A percentile compares a stretch with the other conserved stretches of the same genome.
These are phyloP conservation scores for Urocyon cinereoargenteus DNA, from an alignment of 2,797 vertebrate genomes.

Conservation along the genomic window DNA sequence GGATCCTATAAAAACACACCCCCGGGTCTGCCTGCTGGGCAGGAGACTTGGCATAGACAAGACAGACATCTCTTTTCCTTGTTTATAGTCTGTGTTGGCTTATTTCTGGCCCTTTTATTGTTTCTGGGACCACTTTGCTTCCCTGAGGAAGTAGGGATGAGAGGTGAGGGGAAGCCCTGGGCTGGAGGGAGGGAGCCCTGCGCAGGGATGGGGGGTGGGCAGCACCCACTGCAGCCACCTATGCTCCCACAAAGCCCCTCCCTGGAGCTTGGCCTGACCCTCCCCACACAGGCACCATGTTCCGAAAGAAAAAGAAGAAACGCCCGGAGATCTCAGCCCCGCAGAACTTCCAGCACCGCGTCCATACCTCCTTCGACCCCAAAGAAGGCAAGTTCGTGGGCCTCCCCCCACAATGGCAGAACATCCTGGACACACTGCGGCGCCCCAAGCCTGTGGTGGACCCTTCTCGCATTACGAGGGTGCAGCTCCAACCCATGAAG, in stretches of 20 bases:
- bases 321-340: conserved; percentile 98
- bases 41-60: background rate
- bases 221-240: background rate
- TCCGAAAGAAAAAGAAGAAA: conserved; percentile 99
- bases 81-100: conserved; percentile 36
- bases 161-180: background rate
- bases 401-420: conserved; percentile 98
- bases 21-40: conserved; percentile 29
- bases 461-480: conserved; percentile 96
- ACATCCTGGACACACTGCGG: conserved; percentile 96
- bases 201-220: no score
- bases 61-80: conserved; percentile 55
- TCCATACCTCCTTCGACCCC: conserved; percentile 97
- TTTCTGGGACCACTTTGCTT: conserved; percentile 39
- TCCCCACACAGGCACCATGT: conserved; percentile 90
- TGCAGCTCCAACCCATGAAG: conserved; percentile 99
- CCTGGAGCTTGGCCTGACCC: background rate
- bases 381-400: conserved; percentile 97
- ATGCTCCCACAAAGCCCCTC: background rate
- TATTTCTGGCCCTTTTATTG: conserved; percentile 28
- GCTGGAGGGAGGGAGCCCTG: background rate
- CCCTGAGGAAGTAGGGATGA: conserved; percentile 5
- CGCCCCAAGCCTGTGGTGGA: conserved; percentile 98
- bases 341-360: conserved; percentile 98
- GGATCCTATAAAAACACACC: conserved; percentile 50